Percentiles rank a stretch among this genome's conserved stretches.
Evolutionary conservation across 2,888 invertebrate species (phyloP).

Genomic region (Alloplasta piceator): DNA sequence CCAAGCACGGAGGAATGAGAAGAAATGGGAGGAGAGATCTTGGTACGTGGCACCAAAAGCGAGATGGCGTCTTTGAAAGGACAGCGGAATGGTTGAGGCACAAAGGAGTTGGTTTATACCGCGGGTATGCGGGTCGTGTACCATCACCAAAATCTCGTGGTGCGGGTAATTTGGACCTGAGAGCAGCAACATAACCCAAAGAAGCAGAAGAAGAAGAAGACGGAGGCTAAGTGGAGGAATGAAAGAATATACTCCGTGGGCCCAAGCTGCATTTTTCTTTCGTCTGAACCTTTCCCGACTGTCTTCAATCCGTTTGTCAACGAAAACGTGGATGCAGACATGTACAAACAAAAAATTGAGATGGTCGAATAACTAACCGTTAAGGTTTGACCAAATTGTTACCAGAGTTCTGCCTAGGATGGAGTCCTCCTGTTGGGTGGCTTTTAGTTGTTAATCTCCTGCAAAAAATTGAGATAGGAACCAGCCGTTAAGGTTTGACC

Average conservation of each 20-base stretch:
- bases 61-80: slow-evolving; percentile 29
- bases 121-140: slow-evolving; percentile 74
- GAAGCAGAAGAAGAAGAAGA: slow-evolving; percentile 37
- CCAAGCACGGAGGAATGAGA: slow-evolving; percentile 19
- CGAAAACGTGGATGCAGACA: too few relatives aligned
- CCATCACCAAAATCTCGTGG: slow-evolving; percentile 54
- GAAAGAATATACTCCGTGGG: slow-evolving; percentile 8
- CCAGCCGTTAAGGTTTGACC: too few relatives aligned
- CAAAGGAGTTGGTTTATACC: slow-evolving; percentile 40
- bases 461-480: too few relatives aligned
- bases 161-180: slow-evolving; percentile 38
- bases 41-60: slow-evolving; percentile 24
- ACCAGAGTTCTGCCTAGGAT: too few relatives aligned
- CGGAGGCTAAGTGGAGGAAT: neutral
- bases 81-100: slow-evolving; percentile 61
- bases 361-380: too few relatives aligned
- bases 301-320: neutral
- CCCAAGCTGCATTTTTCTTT: slow-evolving; percentile 32
- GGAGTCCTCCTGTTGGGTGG: too few relatives aligned
- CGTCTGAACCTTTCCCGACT: slow-evolving; percentile 8
- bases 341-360: too few relatives aligned
- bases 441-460: too few relatives aligned
- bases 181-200: slow-evolving; percentile 27
- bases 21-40: slow-evolving; percentile 17
- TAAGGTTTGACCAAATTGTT: too few relatives aligned